A percentile compares a stretch with the other conserved stretches of the same genome.
These are phyloP conservation scores for Andinoacara biseriatus DNA, from an alignment of 2,113 vertebrate species.

Conservation along the genomic window DNA sequence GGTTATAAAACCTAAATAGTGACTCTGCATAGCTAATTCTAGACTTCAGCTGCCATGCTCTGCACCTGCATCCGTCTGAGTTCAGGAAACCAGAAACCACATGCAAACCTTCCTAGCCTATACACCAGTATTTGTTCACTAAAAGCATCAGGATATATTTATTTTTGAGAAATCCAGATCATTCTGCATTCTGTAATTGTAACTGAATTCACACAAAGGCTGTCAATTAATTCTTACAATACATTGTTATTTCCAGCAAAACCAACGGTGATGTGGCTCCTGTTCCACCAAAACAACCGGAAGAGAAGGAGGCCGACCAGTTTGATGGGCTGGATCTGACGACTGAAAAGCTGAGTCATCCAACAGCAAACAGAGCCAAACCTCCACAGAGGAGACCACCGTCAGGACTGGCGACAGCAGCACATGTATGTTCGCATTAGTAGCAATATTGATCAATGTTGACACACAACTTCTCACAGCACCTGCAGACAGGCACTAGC, in stretches of 20 bases:
- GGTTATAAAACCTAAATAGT: background rate
- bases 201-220: background rate
- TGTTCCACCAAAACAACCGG: slow-evolving; percentile 47
- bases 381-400: slow-evolving; percentile 81
- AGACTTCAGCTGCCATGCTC: background rate
- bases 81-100: slow-evolving; percentile 22
- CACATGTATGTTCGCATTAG: slow-evolving; percentile 42
- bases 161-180: background rate
- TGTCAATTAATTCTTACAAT: background rate
- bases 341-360: slow-evolving; percentile 79
- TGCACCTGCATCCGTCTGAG: slow-evolving; percentile 41
- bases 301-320: slow-evolving; percentile 56
- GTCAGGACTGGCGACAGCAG: slow-evolving; percentile 30
- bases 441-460: background rate
- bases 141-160: background rate
- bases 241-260: slow-evolving; percentile 33
- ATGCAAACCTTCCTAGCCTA: background rate
- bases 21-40: background rate
- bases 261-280: slow-evolving; percentile 60
- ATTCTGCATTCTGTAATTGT: background rate
- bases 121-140: background rate
- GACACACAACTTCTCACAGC: background rate
- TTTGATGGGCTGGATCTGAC: slow-evolving; percentile 76
- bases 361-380: slow-evolving; percentile 81
- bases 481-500: background rate